Conservation (phyloP, 2,888 invertebrate species). For the Campoplex capitator region DNA sequence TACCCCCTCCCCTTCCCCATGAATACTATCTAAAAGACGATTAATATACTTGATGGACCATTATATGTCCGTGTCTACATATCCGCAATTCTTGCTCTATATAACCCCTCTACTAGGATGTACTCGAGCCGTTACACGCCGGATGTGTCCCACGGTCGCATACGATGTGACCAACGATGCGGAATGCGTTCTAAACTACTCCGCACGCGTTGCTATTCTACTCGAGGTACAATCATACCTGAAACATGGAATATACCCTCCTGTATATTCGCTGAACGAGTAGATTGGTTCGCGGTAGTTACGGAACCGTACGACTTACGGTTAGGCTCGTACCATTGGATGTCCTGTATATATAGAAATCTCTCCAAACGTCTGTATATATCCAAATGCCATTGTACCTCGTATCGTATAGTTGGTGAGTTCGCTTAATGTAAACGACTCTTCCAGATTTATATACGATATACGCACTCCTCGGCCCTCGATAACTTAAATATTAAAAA, state of each 20-base stretch:
- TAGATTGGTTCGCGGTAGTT: constrained; percentile 35
- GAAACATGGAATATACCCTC: neutral
- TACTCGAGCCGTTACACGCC: constrained; percentile 63
- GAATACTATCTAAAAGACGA: constrained; percentile 45
- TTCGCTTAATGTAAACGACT: neutral
- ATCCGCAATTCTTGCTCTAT: constrained; percentile 12
- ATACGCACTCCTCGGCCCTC: too few species aligned
- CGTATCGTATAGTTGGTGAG: neutral
- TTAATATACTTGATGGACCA: constrained; percentile 70
- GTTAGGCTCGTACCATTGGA: constrained; percentile 12
- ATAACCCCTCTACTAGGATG: neutral
- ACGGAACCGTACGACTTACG: constrained; percentile 26
- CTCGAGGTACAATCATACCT: constrained; percentile 48
- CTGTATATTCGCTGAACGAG: constrained; percentile 13
- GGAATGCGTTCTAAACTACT: constrained; percentile 60
- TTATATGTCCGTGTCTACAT: constrained; percentile 48
- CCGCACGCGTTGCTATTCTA: constrained; percentile 56
- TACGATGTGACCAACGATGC: constrained; percentile 67
- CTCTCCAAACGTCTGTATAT: neutral
- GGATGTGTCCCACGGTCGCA: constrained; percentile 69
- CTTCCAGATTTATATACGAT: too few species aligned
- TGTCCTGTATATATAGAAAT: neutral
- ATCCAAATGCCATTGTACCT: neutral
- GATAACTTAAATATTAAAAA: too few species aligned
- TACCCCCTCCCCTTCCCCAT: neutral